phyloP scores from a whole-genome alignment of 2,888 invertebrate species.

The Cosmorhoe ocellata region DNA sequence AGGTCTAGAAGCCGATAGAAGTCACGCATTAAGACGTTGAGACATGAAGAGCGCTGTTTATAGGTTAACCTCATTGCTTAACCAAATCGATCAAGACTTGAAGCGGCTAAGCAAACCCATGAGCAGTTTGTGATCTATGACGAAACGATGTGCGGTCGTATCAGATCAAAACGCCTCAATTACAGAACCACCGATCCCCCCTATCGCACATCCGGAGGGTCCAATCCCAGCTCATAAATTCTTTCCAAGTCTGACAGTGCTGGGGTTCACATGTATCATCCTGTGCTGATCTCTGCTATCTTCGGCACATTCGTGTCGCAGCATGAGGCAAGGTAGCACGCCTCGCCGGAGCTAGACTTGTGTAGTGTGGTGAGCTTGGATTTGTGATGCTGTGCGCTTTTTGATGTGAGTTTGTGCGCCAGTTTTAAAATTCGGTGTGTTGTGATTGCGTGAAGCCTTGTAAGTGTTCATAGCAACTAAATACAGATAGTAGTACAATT shows the following conservation, averaged over 20 bases:
- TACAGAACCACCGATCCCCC: conserved; percentile 44
- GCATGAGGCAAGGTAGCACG: conserved; percentile 69
- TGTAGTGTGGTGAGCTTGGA: not conserved
- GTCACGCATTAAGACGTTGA: too few relatives aligned
- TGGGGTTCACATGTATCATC: conserved; percentile 63
- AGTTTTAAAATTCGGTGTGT: too few relatives aligned
- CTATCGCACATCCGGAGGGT: conserved; percentile 61
- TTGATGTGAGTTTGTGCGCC: conserved; percentile 8
- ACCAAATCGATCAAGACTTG: too few relatives aligned
- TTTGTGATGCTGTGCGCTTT: conserved; percentile 11
- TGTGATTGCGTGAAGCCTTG: too few relatives aligned
- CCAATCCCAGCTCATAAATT: conserved; percentile 73
- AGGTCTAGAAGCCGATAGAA: too few relatives aligned
- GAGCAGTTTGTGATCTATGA: not conserved
- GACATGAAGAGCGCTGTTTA: too few relatives aligned
- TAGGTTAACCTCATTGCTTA: too few relatives aligned
- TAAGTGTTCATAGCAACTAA: too few relatives aligned
- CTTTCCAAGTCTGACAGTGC: conserved; percentile 77
- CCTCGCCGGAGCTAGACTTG: conserved; percentile 43
- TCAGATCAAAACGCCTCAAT: conserved; percentile 27
- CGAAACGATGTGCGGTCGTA: conserved; percentile 36
- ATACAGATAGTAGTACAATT: too few relatives aligned
- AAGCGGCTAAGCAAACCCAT: too few relatives aligned
- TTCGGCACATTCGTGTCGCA: conserved; percentile 55
- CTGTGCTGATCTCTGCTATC: conserved; percentile 50